Evolutionary conservation across 1,140 invertebrate genomes (phyloP).

Genomic region (Lepidurus apus): DNA sequence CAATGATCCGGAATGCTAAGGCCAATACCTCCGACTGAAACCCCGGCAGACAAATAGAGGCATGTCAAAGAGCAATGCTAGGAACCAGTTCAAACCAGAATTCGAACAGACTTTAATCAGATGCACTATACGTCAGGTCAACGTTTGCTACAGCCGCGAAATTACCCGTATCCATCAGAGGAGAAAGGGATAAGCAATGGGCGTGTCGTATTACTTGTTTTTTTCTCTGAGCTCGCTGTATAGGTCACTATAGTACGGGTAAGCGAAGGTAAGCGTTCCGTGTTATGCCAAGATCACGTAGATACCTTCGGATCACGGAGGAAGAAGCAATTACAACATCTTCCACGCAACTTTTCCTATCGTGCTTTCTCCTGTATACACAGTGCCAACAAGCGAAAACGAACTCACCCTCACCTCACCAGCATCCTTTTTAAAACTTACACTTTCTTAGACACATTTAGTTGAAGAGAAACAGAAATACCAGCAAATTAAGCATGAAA

Average conservation of each 20-base stretch:
- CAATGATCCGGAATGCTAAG: background rate
- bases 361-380: no score
- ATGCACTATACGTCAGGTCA: conserved; percentile 9
- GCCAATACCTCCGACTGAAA: background rate
- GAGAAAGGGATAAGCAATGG: background rate
- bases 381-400: background rate
- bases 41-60: background rate
- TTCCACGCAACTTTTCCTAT: no score
- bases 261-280: no score
- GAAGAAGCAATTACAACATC: no score
- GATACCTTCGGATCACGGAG: no score
- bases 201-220: background rate
- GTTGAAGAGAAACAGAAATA: background rate
- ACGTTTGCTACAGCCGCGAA: background rate
- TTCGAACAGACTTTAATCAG: background rate
- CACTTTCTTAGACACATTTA: background rate
- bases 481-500: background rate
- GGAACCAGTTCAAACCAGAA: background rate
- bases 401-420: background rate
- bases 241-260: background rate
- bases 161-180: background rate
- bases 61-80: background rate
- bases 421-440: background rate
- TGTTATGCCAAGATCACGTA: no score
- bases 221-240: background rate